Base-by-base conservation (phyloP, 92 coral and sea anemone species). In the Epizoanthus rinbou region DNA sequence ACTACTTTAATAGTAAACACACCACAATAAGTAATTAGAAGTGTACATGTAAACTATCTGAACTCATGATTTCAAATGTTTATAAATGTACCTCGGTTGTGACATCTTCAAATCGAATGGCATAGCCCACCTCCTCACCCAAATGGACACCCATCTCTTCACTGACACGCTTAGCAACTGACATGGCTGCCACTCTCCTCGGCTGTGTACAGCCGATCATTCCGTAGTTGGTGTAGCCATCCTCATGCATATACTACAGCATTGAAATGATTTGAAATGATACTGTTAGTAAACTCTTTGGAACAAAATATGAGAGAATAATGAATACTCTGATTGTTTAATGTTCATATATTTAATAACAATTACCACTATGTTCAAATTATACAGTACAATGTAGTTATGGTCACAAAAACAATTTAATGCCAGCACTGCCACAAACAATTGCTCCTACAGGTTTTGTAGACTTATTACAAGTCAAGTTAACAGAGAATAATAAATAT, bases 131-230 rank as follows among this genome's bases (percentile, higher is more conserved):
- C 33, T 95, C 98, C 37, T 95, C 98, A 6, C 98, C 98, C 14
- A 95, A 90, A 39, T 73, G 76, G 57, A 87, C 88, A 25, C 91
- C 88, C 87, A 91, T 91, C 88, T 94, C 99, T 35, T 96, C 99
- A 52, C 99, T 96, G 83, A 96, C 99, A 79, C 99, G 88, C 81
- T 96, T 96, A n/a, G 99, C 99, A 15, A 96, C 99, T 0, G 99
- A 96, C 99, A 96, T 96, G 72, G 99, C 99, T 0, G 99, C 99
- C 53, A 96, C 99, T 80, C 99, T 95, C 70, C 99, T 93, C 22
- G 99, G 99, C 76, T 96, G 99, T 2, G 99, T 96, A 41, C 99
- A 96, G 14, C 99, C 99, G 14, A 96, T 96, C 98, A 96, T 93
- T 0, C 99, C 99, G 28, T 96, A 96, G 80, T 93, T 96, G 18